Conservation (phyloP, 2,797 vertebrate genomes). For the Leontocebus nigricollis region DNA sequence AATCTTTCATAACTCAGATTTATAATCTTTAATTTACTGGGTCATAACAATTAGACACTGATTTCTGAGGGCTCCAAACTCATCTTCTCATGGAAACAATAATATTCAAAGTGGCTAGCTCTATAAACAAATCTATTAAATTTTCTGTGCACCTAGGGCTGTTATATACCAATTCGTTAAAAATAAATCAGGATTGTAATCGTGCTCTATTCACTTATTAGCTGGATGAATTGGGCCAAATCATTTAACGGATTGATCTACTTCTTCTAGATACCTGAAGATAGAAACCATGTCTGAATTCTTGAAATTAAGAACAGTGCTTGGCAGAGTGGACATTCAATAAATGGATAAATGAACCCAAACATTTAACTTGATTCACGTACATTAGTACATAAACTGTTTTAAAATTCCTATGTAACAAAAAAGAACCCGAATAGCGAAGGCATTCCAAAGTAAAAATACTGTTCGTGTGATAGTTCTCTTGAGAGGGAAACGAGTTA, state of each 20-base stretch:
- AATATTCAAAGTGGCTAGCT: neutral
- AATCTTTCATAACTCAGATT: neutral
- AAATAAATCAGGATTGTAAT: neutral
- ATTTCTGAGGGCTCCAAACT: constrained; percentile 8
- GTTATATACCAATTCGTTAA: neutral
- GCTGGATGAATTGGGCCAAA: neutral
- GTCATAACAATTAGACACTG: neutral
- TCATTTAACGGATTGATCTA: neutral
- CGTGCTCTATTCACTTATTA: neutral
- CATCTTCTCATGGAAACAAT: neutral
- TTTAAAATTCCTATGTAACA: no score
- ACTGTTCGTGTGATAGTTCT: neutral
- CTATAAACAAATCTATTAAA: neutral
- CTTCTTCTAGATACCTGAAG: neutral
- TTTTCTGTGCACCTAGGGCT: neutral
- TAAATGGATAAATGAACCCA: constrained; percentile 19
- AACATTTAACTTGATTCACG: constrained; percentile 15
- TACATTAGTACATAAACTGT: neutral
- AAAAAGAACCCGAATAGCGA: no score
- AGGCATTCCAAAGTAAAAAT: no score
- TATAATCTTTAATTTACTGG: constrained; percentile 7
- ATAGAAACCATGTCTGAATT: constrained; percentile 15
- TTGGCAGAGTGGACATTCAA: neutral
- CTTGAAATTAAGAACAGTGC: neutral
- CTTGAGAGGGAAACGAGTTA: constrained; percentile 28